Base-by-base conservation (phyloP, 2,888 invertebrate species). In the Eutolmus rufibarbis region DNA sequence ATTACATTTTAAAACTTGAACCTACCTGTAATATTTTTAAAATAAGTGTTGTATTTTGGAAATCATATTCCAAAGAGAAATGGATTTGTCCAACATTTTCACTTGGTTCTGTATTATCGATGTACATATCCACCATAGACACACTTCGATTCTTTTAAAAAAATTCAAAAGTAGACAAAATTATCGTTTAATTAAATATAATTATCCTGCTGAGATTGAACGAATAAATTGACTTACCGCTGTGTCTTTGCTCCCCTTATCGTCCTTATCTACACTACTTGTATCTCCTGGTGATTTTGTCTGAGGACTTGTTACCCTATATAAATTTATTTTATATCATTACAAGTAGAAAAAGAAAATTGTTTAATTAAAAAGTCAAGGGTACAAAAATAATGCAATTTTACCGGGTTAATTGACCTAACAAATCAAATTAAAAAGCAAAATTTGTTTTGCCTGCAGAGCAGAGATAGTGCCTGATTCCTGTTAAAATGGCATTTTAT, bases 11-110 rank as follows among this genome's bases (percentile, higher is more conserved):
- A 34, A 5, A 43, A 46, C 16, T 14, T 46, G 4, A 4, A 90
- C 94, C 93, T 92, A 97, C 97, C 95, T 97, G 97, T 90, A 98
- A 95, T 91, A 98, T 97, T 94, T 97, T 96, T 90, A 98, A 93
- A 91, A 97, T 97, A 91, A 98, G 95, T 89, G 97, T 98, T 89
- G 97, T 97, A 91, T 97, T 97, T 94, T 97, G 97, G 93, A 97
- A 98, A 94, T 98, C 97, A 93, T 98, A 98, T 93, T 98, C 97
- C 92, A 98, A 93, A 86, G 97, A 97, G 94, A 98, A 98, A 93
- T 98, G 97, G 90, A 98, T 98, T 93, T 98, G 97, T 86, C 98
- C 98, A 90, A 98, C 97, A 93, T 97, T 97, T 94, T 98, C 98
- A 90, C 97, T 97, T 1, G 97, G 96, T 93, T 98, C 98, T 88